phyloP scores from a whole-genome alignment of 2,113 vertebrate genomes.

The Engystomops pustulosus region DNA sequence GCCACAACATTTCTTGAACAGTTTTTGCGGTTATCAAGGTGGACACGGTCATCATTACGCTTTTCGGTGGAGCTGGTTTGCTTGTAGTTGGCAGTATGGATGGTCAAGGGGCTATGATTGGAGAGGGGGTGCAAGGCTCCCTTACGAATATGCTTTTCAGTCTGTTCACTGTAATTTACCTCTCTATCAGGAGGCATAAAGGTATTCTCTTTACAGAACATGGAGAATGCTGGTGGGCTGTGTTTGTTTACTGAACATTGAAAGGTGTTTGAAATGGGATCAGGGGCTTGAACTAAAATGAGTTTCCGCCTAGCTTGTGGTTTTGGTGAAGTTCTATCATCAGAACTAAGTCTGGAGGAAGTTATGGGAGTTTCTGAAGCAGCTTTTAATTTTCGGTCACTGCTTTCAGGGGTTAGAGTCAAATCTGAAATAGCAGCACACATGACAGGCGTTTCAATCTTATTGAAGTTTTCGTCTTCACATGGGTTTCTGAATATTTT shows the following conservation, averaged over 20 bases:
- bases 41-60: slow-evolving; percentile 67
- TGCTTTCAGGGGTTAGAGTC: slow-evolving; percentile 69
- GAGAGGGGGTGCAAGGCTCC: slow-evolving; percentile 67
- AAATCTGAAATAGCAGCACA: slow-evolving; percentile 62
- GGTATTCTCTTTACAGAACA: slow-evolving; percentile 70
- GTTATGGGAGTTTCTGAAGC: slow-evolving; percentile 77
- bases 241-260: slow-evolving; percentile 72
- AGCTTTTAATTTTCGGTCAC: slow-evolving; percentile 65
- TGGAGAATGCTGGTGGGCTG: slow-evolving; percentile 65
- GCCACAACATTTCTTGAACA: slow-evolving; percentile 78
- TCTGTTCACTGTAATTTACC: slow-evolving; percentile 72
- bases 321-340: slow-evolving; percentile 76
- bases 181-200: slow-evolving; percentile 65
- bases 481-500: slow-evolving; percentile 79
- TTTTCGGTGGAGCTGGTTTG: slow-evolving; percentile 67
- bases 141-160: slow-evolving; percentile 67
- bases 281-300: slow-evolving; percentile 74
- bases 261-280: slow-evolving; percentile 82
- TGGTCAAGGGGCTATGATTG: slow-evolving; percentile 65
- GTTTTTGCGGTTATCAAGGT: slow-evolving; percentile 75
- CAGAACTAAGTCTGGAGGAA: slow-evolving; percentile 71
- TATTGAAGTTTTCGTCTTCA: slow-evolving; percentile 77
- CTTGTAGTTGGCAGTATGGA: slow-evolving; percentile 79
- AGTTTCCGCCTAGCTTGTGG: slow-evolving; percentile 84
- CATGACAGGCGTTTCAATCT: slow-evolving; percentile 74